Base-by-base conservation (phyloP, 2,113 vertebrate species). In the Phodopus roborovskii region DNA sequence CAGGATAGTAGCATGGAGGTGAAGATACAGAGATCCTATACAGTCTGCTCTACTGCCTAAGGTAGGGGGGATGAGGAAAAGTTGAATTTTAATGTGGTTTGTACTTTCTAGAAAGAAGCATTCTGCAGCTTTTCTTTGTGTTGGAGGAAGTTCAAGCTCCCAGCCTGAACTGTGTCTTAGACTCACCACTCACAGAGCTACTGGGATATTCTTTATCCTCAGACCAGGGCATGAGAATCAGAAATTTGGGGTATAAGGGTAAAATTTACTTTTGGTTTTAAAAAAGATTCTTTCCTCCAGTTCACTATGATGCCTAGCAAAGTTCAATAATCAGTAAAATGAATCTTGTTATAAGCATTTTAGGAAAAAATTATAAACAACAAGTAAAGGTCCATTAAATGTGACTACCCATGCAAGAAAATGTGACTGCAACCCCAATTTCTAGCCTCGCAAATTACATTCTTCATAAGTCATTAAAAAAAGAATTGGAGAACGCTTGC, bases 301-400 rank as follows among this genome's bases (percentile, higher is more conserved):
- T 16, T 83, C 30, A 95, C 19, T 71, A 4, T n/a, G 24, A 75
- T 70, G 45, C n/a, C 17, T 74, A 88, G 5, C 53, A 48, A 93
- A 26, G 33, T 68, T 10, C 77, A 33, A 83, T 17, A 83, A 96
- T 75, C 30, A 96, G 4, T 85, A 53, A 48, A 58, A 53, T 92
- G 13, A 79, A 94, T 88, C 71, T 30, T 83, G 9, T 94, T 74
- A 60, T 5, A 81, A 71, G 42, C 17, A 88, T 88, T 92, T 84
- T 45, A 91, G 70, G 7, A 45, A 39, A 74, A 84, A 22, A 45
- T 45, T 36, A 53, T 6, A 91, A 5, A 84, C 77, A 96, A 48
- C n/a, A 81, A 94, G 24, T n/a, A 88, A 17, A 13, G 16, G 60
- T 93, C n/a, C 60, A 88, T 6, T 56, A 39, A 90, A 22, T 71